Conservation (phyloP, 2,888 invertebrate genomes). For the Leptopilina drosophilae region DNA sequence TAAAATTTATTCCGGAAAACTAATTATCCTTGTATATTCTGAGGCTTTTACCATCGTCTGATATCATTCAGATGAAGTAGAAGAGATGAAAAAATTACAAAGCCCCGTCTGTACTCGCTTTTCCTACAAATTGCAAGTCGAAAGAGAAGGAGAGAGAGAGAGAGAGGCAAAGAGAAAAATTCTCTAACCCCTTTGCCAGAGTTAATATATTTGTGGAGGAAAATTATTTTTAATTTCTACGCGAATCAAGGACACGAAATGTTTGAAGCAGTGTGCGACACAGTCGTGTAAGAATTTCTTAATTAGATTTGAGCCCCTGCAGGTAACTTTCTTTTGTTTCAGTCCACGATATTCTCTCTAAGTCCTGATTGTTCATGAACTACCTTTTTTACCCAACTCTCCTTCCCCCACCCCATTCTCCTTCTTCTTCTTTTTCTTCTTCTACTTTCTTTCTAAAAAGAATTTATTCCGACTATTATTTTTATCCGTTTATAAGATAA, state of each 20-base stretch:
- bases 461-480: background rate
- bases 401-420: background rate
- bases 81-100: conserved; percentile 51
- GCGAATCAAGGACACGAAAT: conserved; percentile 49
- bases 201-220: conserved; percentile 72
- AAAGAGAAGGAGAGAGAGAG: conserved; percentile 53
- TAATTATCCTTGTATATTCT: conserved; percentile 11
- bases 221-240: conserved; percentile 74
- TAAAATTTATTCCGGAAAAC: conserved; percentile 23
- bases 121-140: conserved; percentile 67
- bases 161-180: background rate
- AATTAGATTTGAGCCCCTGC: conserved; percentile 71
- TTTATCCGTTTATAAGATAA: background rate
- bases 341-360: conserved; percentile 59
- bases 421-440: background rate
- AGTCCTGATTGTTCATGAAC: conserved; percentile 58
- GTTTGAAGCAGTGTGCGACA: conserved; percentile 62
- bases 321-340: conserved; percentile 64
- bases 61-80: conserved; percentile 53
- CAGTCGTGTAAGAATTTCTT: conserved; percentile 73
- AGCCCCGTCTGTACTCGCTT: conserved; percentile 53
- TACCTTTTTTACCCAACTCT: conserved; percentile 42
- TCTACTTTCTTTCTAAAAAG: background rate
- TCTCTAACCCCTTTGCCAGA: conserved; percentile 54
- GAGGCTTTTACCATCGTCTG: conserved; percentile 25